phyloP scores from a whole-genome alignment of 2,797 vertebrate genomes.

The Artibeus lituratus region DNA sequence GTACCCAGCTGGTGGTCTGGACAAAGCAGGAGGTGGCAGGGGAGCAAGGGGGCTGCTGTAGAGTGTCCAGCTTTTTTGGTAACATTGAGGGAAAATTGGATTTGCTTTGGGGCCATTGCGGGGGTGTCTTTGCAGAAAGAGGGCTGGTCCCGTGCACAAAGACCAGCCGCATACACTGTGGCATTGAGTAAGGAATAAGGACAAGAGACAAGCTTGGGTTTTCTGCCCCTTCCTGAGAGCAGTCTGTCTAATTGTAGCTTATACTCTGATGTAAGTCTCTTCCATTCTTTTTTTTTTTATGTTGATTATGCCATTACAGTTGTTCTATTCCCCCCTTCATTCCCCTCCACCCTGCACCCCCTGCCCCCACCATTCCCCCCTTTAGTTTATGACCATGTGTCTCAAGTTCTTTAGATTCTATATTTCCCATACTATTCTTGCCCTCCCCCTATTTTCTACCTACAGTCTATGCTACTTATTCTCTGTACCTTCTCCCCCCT shows the following conservation, averaged over 20 bases:
- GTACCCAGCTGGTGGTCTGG: neutral
- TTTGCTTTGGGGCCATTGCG: slow-evolving; percentile 14
- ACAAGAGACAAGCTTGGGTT: neutral
- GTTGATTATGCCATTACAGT: too few species aligned
- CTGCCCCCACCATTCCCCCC: too few species aligned
- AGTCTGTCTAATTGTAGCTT: neutral
- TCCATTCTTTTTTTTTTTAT: neutral
- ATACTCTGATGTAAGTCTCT: neutral
- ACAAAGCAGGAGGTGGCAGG: neutral
- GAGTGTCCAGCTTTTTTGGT: neutral
- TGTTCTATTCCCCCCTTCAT: too few species aligned
- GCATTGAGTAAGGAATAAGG: neutral
- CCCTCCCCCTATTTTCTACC: too few species aligned
- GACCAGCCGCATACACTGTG: neutral
- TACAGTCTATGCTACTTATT: too few species aligned
- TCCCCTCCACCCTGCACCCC: too few species aligned
- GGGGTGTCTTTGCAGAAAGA: slow-evolving; percentile 27
- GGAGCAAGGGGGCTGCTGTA: neutral
- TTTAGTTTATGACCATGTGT: too few species aligned
- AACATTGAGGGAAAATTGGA: neutral
- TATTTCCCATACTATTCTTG: too few species aligned
- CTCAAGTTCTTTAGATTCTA: too few species aligned
- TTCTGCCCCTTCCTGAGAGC: neutral
- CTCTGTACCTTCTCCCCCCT: too few species aligned
- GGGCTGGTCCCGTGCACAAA: neutral